Base-by-base conservation (phyloP, 2,888 invertebrate species). In the Epiblema foenella region DNA sequence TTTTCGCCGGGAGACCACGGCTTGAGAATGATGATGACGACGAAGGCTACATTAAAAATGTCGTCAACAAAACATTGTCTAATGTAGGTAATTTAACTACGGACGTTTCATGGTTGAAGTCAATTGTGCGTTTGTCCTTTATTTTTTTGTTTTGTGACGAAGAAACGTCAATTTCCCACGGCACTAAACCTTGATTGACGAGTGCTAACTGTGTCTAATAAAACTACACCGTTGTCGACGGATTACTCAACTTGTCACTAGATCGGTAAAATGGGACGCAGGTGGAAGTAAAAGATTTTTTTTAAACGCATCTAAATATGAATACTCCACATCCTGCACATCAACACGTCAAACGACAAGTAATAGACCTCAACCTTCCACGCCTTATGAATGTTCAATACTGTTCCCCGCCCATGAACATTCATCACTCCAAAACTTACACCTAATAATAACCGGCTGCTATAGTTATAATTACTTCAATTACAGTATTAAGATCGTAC, bases 151-250 rank as follows among this genome's bases (percentile, higher is more conserved):
- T 65, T 64, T 56, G 60, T 66, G 60, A 24, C 69, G 10, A 70
- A 70, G 60, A 59, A 54, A 52, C 59, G 24, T 33, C 46, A n/a
- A 54, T 56, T 66, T 70, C 70, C 66, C 70, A 70, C 70, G 70
- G 70, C 60, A 59, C 65, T 37, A 54, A 59, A 37, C 70, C 66
- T 70, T 70, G 66, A 66, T 60, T 60, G 54, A 46, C 52, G 62
- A 63, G 37, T 46, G 18, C 29, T 29, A 5, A 39, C 51, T 58
- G 57, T 49, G 58, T 37, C 49, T 68, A 51, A 59, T 39, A 39
- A 59, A 51, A 68, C 58, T 68, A 52, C 67, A 59, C 59, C 49
- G 49, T 37, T 58, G 57, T 46, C 57, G 18, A 58, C 33, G 37
- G 49, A 49, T 58, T 58, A 67, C 58, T 51, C 33, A 18, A 37